A percentile compares a stretch with the other conserved stretches of the same genome.
phyloP scores from a whole-genome alignment of 2,888 invertebrate genomes.

The Nephrotoma appendiculata region DNA sequence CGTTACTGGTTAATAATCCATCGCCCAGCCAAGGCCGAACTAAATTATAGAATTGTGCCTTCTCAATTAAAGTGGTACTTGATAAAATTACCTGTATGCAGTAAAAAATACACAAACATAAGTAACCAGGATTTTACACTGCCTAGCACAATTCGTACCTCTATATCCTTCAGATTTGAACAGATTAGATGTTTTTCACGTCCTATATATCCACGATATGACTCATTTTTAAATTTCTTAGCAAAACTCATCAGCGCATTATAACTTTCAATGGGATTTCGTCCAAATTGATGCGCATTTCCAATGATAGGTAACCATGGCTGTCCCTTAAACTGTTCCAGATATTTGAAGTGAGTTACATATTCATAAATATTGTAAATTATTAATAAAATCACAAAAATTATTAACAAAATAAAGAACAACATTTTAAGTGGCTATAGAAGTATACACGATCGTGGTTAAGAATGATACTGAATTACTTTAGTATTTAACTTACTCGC shows the following conservation, averaged over 20 bases:
- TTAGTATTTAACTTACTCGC: no score
- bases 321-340: constrained; percentile 21
- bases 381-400: neutral
- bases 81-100: constrained; percentile 20
- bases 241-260: neutral
- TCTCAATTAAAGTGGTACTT: constrained; percentile 33
- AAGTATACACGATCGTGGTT: neutral
- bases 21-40: constrained; percentile 34
- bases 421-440: neutral
- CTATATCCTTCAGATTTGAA: constrained; percentile 19
- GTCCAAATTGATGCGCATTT: constrained; percentile 23
- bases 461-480: neutral
- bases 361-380: constrained; percentile 12
- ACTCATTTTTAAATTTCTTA: neutral
- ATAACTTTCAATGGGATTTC: constrained; percentile 19
- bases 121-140: neutral
- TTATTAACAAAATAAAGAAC: neutral
- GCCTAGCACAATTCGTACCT: constrained; percentile 14
- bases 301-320: constrained; percentile 22
- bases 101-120: neutral
- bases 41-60: constrained; percentile 30
- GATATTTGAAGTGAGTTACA: constrained; percentile 10
- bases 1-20: constrained; percentile 34
- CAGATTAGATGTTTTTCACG: constrained; percentile 12
- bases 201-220: neutral